Evolutionary conservation across 2,797 vertebrate species (phyloP).

Genomic region (Lepidocolaptes lacrymiger): DNA sequence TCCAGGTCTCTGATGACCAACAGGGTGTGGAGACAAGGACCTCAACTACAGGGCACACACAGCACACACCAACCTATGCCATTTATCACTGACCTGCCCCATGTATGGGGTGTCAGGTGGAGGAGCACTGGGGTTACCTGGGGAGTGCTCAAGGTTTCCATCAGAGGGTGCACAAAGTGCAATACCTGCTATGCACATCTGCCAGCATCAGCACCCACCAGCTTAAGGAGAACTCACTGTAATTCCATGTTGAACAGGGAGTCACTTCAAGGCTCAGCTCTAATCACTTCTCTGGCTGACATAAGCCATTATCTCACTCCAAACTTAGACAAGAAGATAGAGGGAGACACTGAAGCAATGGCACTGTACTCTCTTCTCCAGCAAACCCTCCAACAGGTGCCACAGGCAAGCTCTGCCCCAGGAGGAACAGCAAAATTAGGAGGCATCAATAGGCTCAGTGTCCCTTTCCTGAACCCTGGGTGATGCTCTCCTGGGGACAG

Average conservation of each 20-base stretch:
- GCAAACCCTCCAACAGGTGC: background rate
- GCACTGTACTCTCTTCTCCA: background rate
- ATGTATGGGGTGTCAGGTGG: background rate
- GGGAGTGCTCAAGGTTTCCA: background rate
- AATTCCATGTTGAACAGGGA: constrained; percentile 23
- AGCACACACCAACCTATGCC: fast-evolving
- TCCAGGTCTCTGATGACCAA: constrained; percentile 5
- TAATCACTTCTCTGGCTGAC: constrained; percentile 24
- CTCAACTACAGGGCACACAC: background rate
- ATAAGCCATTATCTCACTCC: constrained; percentile 49
- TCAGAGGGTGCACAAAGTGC: background rate
- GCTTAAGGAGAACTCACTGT: background rate
- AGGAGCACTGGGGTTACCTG: background rate
- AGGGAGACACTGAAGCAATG: constrained; percentile 29
- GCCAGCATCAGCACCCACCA: background rate
- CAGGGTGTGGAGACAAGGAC: background rate
- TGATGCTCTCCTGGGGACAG: background rate
- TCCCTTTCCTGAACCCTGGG: background rate
- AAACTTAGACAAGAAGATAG: constrained; percentile 1
- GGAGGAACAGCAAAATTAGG: background rate
- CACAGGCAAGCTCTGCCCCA: background rate
- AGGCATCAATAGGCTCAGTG: background rate
- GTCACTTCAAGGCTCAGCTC: background rate
- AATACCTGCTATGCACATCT: background rate
- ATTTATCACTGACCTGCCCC: fast-evolving